Percentiles rank a stretch among this genome's conserved stretches.
Conservation (phyloP, 2,113 vertebrate genomes). For the Chlorodrepanis virens region DNA sequence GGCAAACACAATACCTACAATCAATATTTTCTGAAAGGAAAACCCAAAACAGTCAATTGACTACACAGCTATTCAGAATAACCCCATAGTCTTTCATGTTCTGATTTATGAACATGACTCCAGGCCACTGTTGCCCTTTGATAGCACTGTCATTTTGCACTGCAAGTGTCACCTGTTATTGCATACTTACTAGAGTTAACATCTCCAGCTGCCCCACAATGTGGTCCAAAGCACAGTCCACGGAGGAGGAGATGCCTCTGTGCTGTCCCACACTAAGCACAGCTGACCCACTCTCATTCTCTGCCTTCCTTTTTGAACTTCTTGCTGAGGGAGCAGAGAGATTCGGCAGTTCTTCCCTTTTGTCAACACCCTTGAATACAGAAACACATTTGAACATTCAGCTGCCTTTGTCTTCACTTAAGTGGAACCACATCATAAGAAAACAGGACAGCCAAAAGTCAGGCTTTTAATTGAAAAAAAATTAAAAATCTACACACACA, state of each 20-base stretch:
- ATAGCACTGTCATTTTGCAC: not conserved
- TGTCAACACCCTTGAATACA: slow-evolving; percentile 4
- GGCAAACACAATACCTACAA: not conserved
- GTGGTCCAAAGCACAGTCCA: slow-evolving; percentile 78
- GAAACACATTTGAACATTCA: slow-evolving; percentile 14
- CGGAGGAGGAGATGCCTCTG: slow-evolving; percentile 45
- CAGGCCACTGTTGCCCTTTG: not conserved
- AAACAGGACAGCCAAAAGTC: not conserved
- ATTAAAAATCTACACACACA: not conserved
- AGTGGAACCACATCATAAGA: not conserved
- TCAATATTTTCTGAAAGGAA: not conserved
- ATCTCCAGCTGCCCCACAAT: slow-evolving; percentile 89
- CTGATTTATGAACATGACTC: not conserved
- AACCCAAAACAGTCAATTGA: not conserved
- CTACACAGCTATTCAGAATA: not conserved
- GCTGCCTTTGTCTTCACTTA: slow-evolving; percentile 11
- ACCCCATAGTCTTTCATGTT: not conserved
- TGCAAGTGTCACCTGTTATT: not conserved
- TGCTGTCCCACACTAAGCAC: slow-evolving; percentile 42
- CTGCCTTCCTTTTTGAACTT: slow-evolving; percentile 47
- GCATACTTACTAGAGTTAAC: slow-evolving; percentile 83
- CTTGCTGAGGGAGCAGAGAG: not conserved
- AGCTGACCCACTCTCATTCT: not conserved
- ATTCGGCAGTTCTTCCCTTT: slow-evolving; percentile 6
- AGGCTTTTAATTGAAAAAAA: not conserved